Evolutionary conservation across 2,888 invertebrate species (phyloP), one percentile per base, ranked within the genome.

Genomic region (Caenorhabditis macrosperma): DNA sequence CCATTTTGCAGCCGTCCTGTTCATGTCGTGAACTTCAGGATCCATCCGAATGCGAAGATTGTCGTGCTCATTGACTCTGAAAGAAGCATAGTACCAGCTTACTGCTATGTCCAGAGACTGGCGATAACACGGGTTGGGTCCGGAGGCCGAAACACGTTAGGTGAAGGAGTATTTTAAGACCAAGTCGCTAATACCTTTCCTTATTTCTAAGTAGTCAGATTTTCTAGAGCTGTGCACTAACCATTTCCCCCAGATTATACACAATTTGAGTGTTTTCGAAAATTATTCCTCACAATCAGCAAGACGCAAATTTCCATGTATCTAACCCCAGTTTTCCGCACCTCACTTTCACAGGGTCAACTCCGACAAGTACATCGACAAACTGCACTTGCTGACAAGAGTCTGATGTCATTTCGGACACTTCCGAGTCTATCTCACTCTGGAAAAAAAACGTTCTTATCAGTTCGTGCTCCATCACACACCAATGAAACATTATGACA

Each of bases 21-120:
- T 44, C 75, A 75, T 69, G 20, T 80, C 64, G 35, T 76, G 63
- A 15, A 76, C 66, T 35, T 75, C 75, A 7, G 71, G 69, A 50
- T 80, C 75, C 15, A 80, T 69, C 2, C 80, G 75, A 61, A 80
- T 80, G 24, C 80, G 59, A 26, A 80, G 33, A 35, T 80, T 69
- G 12, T 80, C 60, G n/a, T 67, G 52, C 10, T 57, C 41, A 2
- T 22, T 46, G 2, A 72, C 63, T 15, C 75, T 69, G 33, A 28
- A 68, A 68, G 46, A 66, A n/a, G n/a, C n/a, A n/a, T n/a, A n/a
- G n/a, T n/a, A n/a, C n/a, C n/a, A n/a, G n/a, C n/a, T n/a, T n/a
- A n/a, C n/a, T n/a, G n/a, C n/a, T n/a, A n/a, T n/a, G n/a, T n/a
- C n/a, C n/a, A n/a, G n/a, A n/a, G n/a, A n/a, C n/a, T n/a, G n/a